Percentiles rank a stretch among this genome's conserved stretches.
Conservation (phyloP, 2,797 vertebrate species). For the Meriones psammophilus region DNA sequence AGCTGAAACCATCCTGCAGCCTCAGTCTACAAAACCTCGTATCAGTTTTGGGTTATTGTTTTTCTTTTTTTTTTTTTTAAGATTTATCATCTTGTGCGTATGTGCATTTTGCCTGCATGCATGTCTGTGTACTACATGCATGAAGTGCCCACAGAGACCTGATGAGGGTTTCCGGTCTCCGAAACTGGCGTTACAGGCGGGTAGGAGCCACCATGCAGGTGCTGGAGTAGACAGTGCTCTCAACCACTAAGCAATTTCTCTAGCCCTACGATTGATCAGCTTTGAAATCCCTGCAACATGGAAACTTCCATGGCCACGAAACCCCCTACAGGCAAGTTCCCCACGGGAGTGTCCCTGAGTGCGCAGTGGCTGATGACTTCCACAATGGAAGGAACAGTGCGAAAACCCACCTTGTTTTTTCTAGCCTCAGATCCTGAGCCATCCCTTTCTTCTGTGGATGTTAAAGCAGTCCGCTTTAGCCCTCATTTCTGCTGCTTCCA, state of each 20-base stretch:
- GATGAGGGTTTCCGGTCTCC: neutral
- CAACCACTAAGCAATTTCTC: neutral
- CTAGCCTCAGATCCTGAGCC: neutral
- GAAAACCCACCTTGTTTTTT: neutral
- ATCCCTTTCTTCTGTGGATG: neutral
- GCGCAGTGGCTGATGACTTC: neutral
- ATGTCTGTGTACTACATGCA: neutral
- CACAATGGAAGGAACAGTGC: fast-evolving
- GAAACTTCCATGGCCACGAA: neutral
- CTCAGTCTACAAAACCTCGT: neutral
- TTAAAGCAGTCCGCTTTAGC: neutral
- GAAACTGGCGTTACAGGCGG: neutral
- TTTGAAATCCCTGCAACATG: neutral
- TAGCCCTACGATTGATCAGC: neutral
- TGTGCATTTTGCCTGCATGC: neutral
- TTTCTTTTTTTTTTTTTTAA: neutral
- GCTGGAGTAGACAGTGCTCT: neutral
- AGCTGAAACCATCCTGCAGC: neutral
- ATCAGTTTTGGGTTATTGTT: too few relatives aligned
- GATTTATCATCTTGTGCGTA: neutral
- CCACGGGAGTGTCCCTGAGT: fast-evolving
- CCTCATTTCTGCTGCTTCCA: neutral
- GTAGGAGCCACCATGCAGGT: neutral
- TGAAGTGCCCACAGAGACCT: neutral
- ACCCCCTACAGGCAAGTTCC: neutral